Conservation (phyloP, 1,140 invertebrate genomes). For the Cydia fagiglandana region DNA sequence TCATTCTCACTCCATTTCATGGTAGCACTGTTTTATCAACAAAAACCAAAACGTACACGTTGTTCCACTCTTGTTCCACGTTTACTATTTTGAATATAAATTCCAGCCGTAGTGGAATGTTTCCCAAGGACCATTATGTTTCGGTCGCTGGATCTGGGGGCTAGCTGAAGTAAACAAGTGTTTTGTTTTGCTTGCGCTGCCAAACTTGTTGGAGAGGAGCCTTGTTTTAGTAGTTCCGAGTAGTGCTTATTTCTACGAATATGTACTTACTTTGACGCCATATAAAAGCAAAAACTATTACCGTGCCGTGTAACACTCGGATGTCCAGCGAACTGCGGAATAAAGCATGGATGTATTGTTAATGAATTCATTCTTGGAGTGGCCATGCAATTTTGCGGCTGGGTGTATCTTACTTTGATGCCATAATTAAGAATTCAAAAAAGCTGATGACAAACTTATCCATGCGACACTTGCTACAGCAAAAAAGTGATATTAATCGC, state of each 20-base stretch:
- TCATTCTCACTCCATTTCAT: neutral
- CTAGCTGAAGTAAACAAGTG: conserved; percentile 14
- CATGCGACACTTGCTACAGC: too few relatives aligned
- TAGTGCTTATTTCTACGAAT: neutral
- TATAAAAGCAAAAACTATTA: too few relatives aligned
- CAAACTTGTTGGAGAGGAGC: neutral
- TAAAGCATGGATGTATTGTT: too few relatives aligned
- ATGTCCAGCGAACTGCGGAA: too few relatives aligned
- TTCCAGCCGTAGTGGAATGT: neutral
- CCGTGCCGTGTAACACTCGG: too few relatives aligned
- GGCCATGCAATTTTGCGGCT: too few relatives aligned
- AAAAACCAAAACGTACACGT: neutral
- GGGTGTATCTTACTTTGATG: too few relatives aligned
- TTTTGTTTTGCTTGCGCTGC: conserved; percentile 12
- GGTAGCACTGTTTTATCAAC: neutral
- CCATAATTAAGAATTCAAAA: too few relatives aligned
- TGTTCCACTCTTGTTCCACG: neutral
- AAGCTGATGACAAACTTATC: too few relatives aligned
- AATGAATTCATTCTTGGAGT: too few relatives aligned
- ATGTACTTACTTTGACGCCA: neutral
- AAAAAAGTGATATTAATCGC: too few relatives aligned
- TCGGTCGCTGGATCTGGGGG: conserved; percentile 5
- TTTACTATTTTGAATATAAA: conserved; percentile 8
- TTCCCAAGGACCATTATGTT: conserved; percentile 9
- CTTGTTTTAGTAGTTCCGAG: neutral